Evolutionary conservation across 92 coral and sea anemone species (phyloP).

Genomic region (Phenganax marumi): DNA sequence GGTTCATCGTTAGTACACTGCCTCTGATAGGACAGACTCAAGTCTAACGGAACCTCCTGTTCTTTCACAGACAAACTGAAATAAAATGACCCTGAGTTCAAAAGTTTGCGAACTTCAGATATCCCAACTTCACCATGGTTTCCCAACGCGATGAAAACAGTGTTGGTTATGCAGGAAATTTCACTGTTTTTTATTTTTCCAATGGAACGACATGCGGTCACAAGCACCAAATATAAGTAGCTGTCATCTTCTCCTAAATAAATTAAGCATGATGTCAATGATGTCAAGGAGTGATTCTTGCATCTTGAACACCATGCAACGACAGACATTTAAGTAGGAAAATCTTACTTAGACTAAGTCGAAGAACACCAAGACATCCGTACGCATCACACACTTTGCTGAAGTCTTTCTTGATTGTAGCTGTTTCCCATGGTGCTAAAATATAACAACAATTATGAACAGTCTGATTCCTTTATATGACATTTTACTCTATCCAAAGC

Average conservation of each 20-base stretch:
- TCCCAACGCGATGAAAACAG: conserved; percentile 74
- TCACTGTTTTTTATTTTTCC: conserved; percentile 88
- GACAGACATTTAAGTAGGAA: no score
- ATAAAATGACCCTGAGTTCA: conserved; percentile 92
- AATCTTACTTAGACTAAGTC: conserved; percentile 70
- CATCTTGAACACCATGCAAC: no score
- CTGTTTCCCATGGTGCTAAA: conserved; percentile 94
- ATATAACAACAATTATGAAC: not conserved
- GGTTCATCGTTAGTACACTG: conserved; percentile 61
- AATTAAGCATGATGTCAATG: not conserved
- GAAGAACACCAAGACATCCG: conserved; percentile 92
- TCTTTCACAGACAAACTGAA: conserved; percentile 73
- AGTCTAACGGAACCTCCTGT: conserved; percentile 64
- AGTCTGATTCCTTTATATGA: no score
- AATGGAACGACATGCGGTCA: conserved; percentile 87
- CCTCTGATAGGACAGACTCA: conserved; percentile 86
- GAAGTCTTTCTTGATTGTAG: conserved; percentile 86
- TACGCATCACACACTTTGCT: conserved; percentile 84
- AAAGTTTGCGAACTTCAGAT: conserved; percentile 81
- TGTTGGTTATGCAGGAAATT: conserved; percentile 73
- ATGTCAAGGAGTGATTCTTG: not conserved
- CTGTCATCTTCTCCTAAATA: conserved; percentile 78
- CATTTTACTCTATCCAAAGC: no score
- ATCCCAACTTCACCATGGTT: conserved; percentile 71
- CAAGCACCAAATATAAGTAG: conserved; percentile 79